Percentiles rank a stretch among this genome's conserved stretches.
Evolutionary conservation across 2,797 vertebrate genomes (phyloP).

Genomic region (Rhabdophis nuchalis): DNA sequence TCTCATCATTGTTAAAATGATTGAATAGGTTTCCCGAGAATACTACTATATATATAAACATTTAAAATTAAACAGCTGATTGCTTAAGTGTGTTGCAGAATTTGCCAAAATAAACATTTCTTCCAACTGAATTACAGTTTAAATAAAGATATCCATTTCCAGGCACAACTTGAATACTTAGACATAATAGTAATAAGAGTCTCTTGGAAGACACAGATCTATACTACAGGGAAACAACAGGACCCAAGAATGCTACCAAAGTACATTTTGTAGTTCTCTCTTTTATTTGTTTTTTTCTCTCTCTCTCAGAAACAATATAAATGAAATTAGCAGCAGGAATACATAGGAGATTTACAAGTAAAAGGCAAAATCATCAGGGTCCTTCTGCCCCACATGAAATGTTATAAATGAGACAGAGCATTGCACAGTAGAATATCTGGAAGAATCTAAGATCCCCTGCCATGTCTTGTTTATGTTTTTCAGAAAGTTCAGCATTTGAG

Average conservation of each 20-base stretch:
- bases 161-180: conserved; percentile 48
- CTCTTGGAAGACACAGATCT: conserved; percentile 46
- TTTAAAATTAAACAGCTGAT: conserved; percentile 41
- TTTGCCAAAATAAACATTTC: conserved; percentile 54
- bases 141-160: conserved; percentile 58
- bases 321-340: not conserved
- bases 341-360: not conserved
- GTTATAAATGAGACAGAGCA: not conserved
- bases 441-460: conserved; percentile 26
- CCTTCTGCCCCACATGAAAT: not conserved
- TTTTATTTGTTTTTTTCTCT: not conserved
- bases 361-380: not conserved
- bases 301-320: not conserved
- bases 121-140: conserved; percentile 64
- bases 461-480: conserved; percentile 7
- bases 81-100: conserved; percentile 54
- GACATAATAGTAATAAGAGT: conserved; percentile 45
- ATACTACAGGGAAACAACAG: not conserved
- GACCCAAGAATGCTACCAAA: not conserved
- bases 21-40: conserved; percentile 48
- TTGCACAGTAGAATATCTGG: not conserved
- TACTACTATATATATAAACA: conserved; percentile 28
- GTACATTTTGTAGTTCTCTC: not conserved
- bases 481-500: conserved; percentile 33
- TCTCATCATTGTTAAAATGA: conserved; percentile 39